These are phyloP conservation scores for Meandrusa payeni DNA, from an alignment of 2,888 invertebrate genomes.

Conservation along the genomic window DNA sequence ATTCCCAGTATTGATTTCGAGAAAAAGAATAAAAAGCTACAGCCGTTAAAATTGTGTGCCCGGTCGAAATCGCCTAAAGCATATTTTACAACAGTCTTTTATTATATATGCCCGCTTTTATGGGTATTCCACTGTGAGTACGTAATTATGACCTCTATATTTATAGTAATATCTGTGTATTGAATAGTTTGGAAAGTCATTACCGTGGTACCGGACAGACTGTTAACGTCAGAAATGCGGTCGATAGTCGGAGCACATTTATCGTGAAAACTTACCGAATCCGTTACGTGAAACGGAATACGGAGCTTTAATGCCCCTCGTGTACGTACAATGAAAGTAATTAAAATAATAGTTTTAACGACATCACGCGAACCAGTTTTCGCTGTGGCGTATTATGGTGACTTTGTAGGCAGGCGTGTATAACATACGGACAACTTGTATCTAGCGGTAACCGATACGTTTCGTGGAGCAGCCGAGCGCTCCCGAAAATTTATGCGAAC, in stretches of 20 bases:
- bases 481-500: constrained; percentile 44
- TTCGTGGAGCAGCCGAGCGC: constrained; percentile 31
- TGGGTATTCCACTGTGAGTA: constrained; percentile 46
- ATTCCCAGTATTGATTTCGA: constrained; percentile 48
- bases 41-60: constrained; percentile 41
- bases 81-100: constrained; percentile 43
- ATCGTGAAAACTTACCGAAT: constrained; percentile 51
- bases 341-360: constrained; percentile 70
- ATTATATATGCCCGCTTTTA: constrained; percentile 44
- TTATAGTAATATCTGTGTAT: constrained; percentile 37
- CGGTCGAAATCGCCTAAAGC: constrained; percentile 43
- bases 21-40: constrained; percentile 33
- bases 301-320: constrained; percentile 55
- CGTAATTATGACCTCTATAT: constrained; percentile 49
- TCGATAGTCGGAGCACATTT: constrained; percentile 35
- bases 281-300: constrained; percentile 40
- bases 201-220: constrained; percentile 39
- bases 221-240: constrained; percentile 43
- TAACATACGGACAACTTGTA: constrained; percentile 31
- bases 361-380: constrained; percentile 66
- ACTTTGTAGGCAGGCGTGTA: constrained; percentile 40
- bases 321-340: constrained; percentile 62
- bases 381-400: constrained; percentile 47
- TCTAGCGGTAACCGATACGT: constrained; percentile 40
- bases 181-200: constrained; percentile 56